These are phyloP conservation scores for Olivierus martensii DNA, from an alignment of 1,140 invertebrate genomes.

Conservation along the genomic window DNA sequence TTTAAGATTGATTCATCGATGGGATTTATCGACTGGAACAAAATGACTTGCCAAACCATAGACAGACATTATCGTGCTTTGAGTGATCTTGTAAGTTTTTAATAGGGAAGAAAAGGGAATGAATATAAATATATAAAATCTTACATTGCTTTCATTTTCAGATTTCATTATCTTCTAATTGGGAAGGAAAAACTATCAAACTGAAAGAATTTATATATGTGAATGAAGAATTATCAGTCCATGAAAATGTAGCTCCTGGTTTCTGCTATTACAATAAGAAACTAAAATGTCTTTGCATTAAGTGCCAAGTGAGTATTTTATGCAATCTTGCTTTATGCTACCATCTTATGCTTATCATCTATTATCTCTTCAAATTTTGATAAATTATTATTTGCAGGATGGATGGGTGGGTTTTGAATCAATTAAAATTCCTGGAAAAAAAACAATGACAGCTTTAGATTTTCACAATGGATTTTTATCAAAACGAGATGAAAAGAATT, in stretches of 20 bases:
- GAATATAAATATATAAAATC: too few relatives aligned
- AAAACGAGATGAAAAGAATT: neutral
- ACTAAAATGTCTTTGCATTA: constrained; percentile 6
- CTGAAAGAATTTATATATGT: neutral
- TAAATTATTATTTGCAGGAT: constrained; percentile 12
- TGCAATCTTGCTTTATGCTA: too few relatives aligned
- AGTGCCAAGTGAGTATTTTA: constrained; percentile 5
- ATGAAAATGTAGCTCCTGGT: constrained; percentile 1
- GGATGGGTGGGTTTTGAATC: constrained; percentile 18
- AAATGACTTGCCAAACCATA: constrained; percentile 1
- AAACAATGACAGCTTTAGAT: constrained; percentile 17
- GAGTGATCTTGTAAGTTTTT: constrained; percentile 3
- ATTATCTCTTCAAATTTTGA: constrained; percentile 5
- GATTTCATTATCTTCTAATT: too few relatives aligned
- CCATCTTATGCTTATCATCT: neutral
- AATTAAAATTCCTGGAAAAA: constrained; percentile 10
- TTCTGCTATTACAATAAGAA: constrained; percentile 14
- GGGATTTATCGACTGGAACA: neutral
- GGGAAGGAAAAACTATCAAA: neutral
- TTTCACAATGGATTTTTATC: constrained; percentile 23
- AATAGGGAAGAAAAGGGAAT: too few relatives aligned
- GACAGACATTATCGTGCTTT: constrained; percentile 4
- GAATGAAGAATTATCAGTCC: neutral
- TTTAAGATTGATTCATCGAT: constrained; percentile 4
- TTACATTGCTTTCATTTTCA: too few relatives aligned